Evolutionary conservation across 1,140 invertebrate genomes (phyloP), one percentile per base, ranked within the genome.

Genomic region (Bilobella aurantiaca): DNA sequence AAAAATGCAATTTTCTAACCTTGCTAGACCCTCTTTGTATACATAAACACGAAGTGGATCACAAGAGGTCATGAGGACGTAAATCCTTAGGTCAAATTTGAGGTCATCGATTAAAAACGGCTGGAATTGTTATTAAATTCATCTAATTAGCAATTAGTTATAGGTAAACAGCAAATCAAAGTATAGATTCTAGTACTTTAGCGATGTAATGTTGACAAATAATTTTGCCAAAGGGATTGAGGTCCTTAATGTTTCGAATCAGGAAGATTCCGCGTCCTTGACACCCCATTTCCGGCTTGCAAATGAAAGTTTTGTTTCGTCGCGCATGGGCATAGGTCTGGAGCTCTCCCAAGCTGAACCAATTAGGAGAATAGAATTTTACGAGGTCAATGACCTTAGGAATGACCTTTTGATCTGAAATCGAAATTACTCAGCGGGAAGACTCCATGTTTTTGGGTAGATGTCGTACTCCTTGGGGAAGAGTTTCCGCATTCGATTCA

Each of bases 11-110:
- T 42, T 42, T 42, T n/a, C n/a, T 75, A 75, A 86, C 84, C 90
- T 84, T 0, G 91, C 93, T 37, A 98, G 80, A 2, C 96, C 96
- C 79, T 98, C 93, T 71, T 97, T 91, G 79, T 92, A 97, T 18
- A 98, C 84, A 75, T 94, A 98, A 70, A 98, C 87, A 63, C 92
- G 82, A 18, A 93, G 79, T 16, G 96, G 96, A 80, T 97, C 90
- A 75, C 93, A 91, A 0, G 90, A 94, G 0, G 95, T 95, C 58
- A 98, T 88, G n/a, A 96, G 81, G 0, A 91, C 89, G 77, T 98
- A 99, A 18, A 99, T 83, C 63, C 96, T 82, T 29, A 99, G 82
- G 78, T 99, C 96, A 80, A 98, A 99, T 80, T 99, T 99, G 74
- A 90, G 95, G 28, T 91, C 91, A 80, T 98, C 93, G 32, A 98